phyloP scores from a whole-genome alignment of 2,797 vertebrate genomes.

The Cynodonichthys magdalenae region DNA sequence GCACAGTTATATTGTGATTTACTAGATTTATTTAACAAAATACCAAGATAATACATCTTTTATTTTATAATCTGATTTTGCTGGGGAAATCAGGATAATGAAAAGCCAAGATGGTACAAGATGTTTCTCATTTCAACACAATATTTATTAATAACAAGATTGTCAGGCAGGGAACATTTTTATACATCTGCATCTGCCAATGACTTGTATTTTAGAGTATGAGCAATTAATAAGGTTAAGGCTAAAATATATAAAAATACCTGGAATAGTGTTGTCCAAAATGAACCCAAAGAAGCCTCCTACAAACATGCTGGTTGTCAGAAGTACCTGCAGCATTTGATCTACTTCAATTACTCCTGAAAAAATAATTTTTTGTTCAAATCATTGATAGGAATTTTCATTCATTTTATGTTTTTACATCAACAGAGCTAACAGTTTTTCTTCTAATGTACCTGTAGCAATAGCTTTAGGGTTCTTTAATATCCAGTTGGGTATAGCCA shows the following conservation, averaged over 20 bases:
- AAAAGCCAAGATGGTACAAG: neutral
- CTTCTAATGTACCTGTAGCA: slow-evolving; percentile 82
- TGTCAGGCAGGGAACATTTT: too few relatives aligned
- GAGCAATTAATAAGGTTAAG: too few relatives aligned
- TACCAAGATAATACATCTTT: neutral
- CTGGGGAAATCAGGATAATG: neutral
- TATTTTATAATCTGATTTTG: neutral
- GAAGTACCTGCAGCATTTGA: slow-evolving; percentile 90
- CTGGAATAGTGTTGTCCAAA: slow-evolving; percentile 95
- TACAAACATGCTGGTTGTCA: slow-evolving; percentile 97
- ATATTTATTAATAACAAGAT: neutral
- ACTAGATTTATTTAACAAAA: neutral
- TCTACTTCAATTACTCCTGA: slow-evolving; percentile 89
- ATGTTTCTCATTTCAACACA: neutral
- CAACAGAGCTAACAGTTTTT: too few relatives aligned
- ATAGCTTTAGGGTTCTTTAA: slow-evolving; percentile 82
- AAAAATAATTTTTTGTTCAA: neutral
- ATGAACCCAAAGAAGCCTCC: slow-evolving; percentile 93
- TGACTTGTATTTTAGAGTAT: too few relatives aligned
- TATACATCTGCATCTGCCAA: too few relatives aligned
- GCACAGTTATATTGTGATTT: neutral
- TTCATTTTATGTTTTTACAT: too few relatives aligned
- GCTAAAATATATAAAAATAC: slow-evolving; percentile 61
- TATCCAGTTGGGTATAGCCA: slow-evolving; percentile 92
- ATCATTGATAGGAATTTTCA: neutral